phyloP scores from a whole-genome alignment of 2,113 vertebrate genomes.

The Mormyrus iriodes region DNA sequence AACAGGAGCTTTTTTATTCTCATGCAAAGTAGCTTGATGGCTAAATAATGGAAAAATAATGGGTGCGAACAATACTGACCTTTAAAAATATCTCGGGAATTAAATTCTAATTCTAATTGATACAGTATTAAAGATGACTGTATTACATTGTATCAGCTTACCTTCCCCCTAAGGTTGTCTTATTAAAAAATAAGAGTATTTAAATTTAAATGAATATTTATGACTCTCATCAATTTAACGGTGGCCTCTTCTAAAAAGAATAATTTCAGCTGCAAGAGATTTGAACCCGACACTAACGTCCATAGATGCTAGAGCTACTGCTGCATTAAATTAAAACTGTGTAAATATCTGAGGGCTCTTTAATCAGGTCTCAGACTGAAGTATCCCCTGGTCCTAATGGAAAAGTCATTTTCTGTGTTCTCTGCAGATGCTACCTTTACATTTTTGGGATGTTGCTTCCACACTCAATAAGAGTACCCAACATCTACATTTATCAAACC shows the following conservation, averaged over 20 bases:
- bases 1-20: not conserved
- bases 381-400: not conserved
- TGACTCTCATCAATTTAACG: not conserved
- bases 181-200: not conserved
- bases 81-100: not conserved
- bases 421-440: not conserved
- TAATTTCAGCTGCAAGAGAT: not conserved
- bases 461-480: not conserved
- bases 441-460: not conserved
- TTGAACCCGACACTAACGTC: not conserved
- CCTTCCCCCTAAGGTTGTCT: not conserved
- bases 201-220: not conserved
- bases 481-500: not conserved
- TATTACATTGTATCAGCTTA: not conserved
- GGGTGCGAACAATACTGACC: not conserved
- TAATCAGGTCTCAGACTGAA: not conserved
- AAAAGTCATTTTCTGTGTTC: not conserved
- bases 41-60: not conserved
- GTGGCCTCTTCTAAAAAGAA: not conserved
- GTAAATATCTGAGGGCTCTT: not conserved
- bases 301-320: not conserved
- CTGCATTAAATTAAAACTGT: not conserved
- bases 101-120: not conserved
- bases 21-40: not conserved
- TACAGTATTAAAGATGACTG: not conserved